phyloP scores from a whole-genome alignment of 1,140 invertebrate species.

The Lutraria rhynchaena region DNA sequence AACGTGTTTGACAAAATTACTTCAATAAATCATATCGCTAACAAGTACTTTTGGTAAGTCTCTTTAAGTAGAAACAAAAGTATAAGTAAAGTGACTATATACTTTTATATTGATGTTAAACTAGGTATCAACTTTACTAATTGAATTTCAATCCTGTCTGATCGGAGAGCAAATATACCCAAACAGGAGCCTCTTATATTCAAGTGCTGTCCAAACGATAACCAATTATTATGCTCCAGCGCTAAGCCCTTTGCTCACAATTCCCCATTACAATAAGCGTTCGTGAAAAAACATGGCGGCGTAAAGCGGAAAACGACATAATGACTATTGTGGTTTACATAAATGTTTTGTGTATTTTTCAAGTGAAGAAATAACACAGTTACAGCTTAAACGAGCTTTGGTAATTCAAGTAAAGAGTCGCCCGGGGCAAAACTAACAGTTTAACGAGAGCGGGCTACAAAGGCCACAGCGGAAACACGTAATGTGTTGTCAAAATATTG shows the following conservation, averaged over 20 bases:
- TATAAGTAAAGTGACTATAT: background rate
- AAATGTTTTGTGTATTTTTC: constrained; percentile 40
- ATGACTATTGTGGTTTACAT: background rate
- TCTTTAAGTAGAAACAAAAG: background rate
- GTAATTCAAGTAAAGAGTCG: background rate
- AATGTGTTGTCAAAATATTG: constrained; percentile 53
- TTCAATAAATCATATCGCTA: background rate
- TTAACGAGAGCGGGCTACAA: constrained; percentile 32
- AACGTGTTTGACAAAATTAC: too few relatives aligned
- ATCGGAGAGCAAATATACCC: constrained; percentile 11
- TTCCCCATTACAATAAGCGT: constrained; percentile 3
- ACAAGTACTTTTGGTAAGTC: background rate
- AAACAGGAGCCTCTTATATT: background rate
- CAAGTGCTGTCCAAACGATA: constrained; percentile 34
- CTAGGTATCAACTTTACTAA: constrained; percentile 4
- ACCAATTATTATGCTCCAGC: constrained; percentile 41
- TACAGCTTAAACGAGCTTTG: constrained; percentile 8
- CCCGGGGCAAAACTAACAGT: constrained; percentile 44
- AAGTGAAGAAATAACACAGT: constrained; percentile 25
- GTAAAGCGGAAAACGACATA: constrained; percentile 37
- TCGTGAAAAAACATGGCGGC: background rate
- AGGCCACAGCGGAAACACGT: constrained; percentile 30
- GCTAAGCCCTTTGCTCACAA: constrained; percentile 39
- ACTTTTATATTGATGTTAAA: background rate
- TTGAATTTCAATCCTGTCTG: constrained; percentile 36